Conservation (phyloP, 2,888 invertebrate genomes). For the Electrophaes corylata region DNA sequence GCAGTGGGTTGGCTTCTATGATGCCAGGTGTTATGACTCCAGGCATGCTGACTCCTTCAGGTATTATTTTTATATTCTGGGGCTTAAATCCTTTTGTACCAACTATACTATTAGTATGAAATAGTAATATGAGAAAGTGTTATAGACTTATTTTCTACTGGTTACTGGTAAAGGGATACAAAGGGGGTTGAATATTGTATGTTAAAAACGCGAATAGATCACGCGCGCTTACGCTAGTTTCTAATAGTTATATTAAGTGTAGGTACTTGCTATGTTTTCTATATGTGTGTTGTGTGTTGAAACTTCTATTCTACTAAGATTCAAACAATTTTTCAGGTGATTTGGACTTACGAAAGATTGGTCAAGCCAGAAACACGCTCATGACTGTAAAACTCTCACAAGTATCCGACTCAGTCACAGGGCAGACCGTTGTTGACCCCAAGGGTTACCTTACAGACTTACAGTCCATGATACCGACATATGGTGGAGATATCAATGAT, state of each 20-base stretch:
- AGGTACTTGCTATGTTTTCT: too few relatives aligned
- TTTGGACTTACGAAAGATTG: slow-evolving; percentile 98
- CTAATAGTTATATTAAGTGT: too few relatives aligned
- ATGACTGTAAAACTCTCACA: slow-evolving; percentile 99
- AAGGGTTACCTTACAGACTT: slow-evolving; percentile 99
- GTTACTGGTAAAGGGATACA: too few relatives aligned
- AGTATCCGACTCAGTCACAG: slow-evolving; percentile 98
- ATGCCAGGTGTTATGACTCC: slow-evolving; percentile 94
- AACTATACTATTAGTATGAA: too few relatives aligned
- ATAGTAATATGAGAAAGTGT: too few relatives aligned
- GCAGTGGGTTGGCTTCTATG: slow-evolving; percentile 93
- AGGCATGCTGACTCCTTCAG: slow-evolving; percentile 93
- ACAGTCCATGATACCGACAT: slow-evolving; percentile 99
- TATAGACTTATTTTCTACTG: too few relatives aligned
- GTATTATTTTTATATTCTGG: slow-evolving; percentile 50
- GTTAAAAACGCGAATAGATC: too few relatives aligned
- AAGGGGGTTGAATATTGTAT: too few relatives aligned
- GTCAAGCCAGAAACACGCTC: slow-evolving; percentile 98
- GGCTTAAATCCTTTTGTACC: too few relatives aligned
- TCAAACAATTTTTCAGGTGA: slow-evolving; percentile 82
- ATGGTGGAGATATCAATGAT: slow-evolving; percentile 98
- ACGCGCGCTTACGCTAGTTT: too few relatives aligned
- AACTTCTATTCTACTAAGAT: background rate
- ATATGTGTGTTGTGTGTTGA: too few relatives aligned
- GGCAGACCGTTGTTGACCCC: slow-evolving; percentile 99